Conservation (phyloP, 2,113 vertebrate species). For the Mellivora capensis region DNA sequence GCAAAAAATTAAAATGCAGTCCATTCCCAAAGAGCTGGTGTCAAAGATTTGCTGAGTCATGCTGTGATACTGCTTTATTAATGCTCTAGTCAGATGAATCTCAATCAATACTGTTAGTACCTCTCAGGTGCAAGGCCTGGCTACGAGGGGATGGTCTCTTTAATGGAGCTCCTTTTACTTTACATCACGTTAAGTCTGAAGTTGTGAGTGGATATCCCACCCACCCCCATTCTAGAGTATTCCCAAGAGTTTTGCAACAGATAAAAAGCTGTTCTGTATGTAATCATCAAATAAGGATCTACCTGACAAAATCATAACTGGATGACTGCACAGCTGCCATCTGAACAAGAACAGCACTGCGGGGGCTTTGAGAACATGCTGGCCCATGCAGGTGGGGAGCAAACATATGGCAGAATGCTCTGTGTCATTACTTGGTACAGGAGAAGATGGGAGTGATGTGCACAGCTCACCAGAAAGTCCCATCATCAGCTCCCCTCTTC, state of each 20-base stretch:
- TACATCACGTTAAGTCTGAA: background rate
- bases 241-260: background rate
- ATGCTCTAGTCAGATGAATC: background rate
- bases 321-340: background rate
- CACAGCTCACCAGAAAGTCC: background rate
- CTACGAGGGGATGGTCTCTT: background rate
- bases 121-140: background rate
- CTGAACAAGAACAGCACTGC: background rate
- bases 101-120: accelerated
- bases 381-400: background rate
- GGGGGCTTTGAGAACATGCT: background rate
- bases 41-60: background rate
- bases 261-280: background rate
- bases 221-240: background rate
- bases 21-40: background rate
- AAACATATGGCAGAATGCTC: accelerated
- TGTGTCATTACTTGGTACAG: accelerated
- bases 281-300: accelerated
- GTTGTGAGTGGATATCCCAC: background rate
- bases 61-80: background rate
- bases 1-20: background rate
- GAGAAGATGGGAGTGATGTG: background rate
- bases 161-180: background rate
- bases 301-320: background rate
- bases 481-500: background rate